Evolutionary conservation across 2,797 vertebrate species (phyloP).

Genomic region (Synanceia verrucosa): DNA sequence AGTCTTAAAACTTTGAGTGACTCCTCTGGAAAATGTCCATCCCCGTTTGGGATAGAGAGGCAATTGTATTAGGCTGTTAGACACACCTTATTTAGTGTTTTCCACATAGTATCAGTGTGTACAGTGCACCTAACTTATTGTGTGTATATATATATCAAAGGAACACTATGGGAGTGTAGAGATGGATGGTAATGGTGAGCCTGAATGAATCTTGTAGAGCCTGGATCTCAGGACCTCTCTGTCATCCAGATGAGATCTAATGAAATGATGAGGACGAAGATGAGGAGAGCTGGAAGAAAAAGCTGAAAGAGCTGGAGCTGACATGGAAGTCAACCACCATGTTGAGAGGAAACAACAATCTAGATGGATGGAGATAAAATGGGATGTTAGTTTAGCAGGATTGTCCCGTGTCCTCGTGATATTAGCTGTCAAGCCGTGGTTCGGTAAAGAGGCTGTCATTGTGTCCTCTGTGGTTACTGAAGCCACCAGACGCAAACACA

Average conservation of each 20-base stretch:
- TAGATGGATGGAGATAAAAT: background rate
- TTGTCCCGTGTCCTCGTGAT: background rate
- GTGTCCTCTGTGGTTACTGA: slow-evolving; percentile 21
- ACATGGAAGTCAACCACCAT: background rate
- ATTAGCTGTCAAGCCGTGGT: background rate
- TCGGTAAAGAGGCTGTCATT: background rate
- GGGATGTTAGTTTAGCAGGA: background rate
- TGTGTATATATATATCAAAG: no score
- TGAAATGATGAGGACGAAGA: no score
- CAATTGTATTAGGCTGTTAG: no score
- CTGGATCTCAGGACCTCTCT: no score
- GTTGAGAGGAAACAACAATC: background rate
- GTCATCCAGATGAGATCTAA: no score
- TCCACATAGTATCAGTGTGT: no score
- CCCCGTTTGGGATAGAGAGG: no score
- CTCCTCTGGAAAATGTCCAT: background rate
- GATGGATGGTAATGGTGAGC: no score
- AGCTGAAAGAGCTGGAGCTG: background rate
- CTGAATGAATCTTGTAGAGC: no score
- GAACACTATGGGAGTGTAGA: no score
- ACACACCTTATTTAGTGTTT: no score
- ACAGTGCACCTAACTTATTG: no score
- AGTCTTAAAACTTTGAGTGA: background rate
- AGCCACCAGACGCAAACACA: slow-evolving; percentile 43
- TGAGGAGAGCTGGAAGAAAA: background rate